A percentile compares a stretch with the other conserved stretches of the same genome.
Conservation (phyloP, 2,888 invertebrate genomes). For the Antitype chi region DNA sequence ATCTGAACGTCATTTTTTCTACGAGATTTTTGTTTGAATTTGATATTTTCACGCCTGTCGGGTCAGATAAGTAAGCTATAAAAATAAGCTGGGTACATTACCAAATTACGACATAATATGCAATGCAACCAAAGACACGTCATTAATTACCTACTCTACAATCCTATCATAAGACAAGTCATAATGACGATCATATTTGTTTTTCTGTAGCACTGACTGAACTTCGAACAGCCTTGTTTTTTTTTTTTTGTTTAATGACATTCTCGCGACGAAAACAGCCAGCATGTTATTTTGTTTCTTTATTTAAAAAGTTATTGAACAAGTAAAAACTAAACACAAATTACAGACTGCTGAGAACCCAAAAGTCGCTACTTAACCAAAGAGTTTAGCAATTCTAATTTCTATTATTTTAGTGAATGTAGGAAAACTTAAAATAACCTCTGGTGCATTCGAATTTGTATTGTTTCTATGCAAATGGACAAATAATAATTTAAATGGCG, state of each 20-base stretch:
- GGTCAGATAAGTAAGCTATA: too few relatives aligned
- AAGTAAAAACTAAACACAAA: background rate
- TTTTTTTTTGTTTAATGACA: conserved; percentile 8
- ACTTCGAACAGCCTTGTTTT: conserved; percentile 34
- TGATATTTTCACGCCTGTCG: too few relatives aligned
- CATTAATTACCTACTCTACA: background rate
- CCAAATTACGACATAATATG: conserved; percentile 15
- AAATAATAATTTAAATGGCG: conserved; percentile 13
- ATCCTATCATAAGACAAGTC: conserved; percentile 18
- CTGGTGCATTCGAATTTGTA: conserved; percentile 19
- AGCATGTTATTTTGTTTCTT: conserved; percentile 6
- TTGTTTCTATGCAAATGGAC: conserved; percentile 42
- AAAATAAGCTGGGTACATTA: background rate
- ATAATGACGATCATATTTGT: conserved; percentile 24
- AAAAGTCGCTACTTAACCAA: background rate
- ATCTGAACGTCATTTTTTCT: too few relatives aligned
- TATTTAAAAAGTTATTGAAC: background rate
- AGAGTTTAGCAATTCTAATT: conserved; percentile 25
- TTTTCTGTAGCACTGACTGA: conserved; percentile 15
- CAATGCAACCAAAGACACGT: conserved; percentile 13
- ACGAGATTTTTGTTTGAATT: too few relatives aligned
- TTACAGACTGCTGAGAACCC: background rate
- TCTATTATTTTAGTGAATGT: conserved; percentile 22
- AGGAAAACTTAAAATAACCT: conserved; percentile 16
- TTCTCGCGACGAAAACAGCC: background rate